Evolutionary conservation across 2,113 vertebrate species (phyloP), one percentile per base, ranked within the genome.

Genomic region (Trogon surrucura): DNA sequence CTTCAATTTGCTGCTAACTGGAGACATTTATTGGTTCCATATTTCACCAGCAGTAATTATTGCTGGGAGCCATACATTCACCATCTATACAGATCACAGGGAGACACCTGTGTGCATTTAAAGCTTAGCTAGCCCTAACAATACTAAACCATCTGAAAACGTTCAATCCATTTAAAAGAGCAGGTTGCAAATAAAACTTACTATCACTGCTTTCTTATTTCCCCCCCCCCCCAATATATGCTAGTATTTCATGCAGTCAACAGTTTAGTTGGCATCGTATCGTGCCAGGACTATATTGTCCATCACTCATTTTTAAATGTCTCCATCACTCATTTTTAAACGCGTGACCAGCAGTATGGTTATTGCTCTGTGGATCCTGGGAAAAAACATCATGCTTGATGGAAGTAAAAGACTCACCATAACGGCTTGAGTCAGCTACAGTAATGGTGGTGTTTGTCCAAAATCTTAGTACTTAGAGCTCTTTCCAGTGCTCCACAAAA

Each of bases 1-100:
- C 84, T 77, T 88, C 72, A 47, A 69, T 88, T 89, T 74, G n/a
- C 71, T 5, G 1, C 44, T 95, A 80, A 88, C 78, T 77, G 67
- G 54, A 96, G 50, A 26, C 67, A 73, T 92, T 89, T 93, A 91
- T 74, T 77, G 90, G 75, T 71, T 77, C 85, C 90, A 44, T 54
- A 83, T 88, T 90, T 97, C 65, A 58, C 67, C 16, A 26, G 67
- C 81, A 73, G 79, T 66, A 85, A n/a, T 80, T 91, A 62, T 85
- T 88, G 93, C 85, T 90, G 79, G 81, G 81, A 96, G 89, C 81
- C 48, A 82, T 48, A 78, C 51, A 3, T 74, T 80, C 81, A 26
- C 7, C 6, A 45, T 32, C n/a, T 41, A 13, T 36, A 51, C 18
- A 66, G 71, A 93, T 44, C 72, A 77, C 54, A 85, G 69, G 47